Conservation (phyloP, 2,113 vertebrate genomes). For the Sphyrna mokarran region DNA sequence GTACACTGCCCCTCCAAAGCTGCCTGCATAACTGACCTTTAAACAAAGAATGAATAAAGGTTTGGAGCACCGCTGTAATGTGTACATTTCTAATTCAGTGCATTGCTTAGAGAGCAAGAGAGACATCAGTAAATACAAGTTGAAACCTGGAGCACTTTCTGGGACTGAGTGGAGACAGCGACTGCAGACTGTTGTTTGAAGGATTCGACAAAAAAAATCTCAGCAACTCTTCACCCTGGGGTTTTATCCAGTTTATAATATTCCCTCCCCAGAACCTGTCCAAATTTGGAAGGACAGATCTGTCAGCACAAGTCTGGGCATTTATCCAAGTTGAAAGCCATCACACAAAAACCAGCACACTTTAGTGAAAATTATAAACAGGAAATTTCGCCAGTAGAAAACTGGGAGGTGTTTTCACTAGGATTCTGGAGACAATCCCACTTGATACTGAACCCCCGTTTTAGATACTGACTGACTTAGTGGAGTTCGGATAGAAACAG, state of each 20-base stretch:
- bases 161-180: not conserved
- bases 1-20: not conserved
- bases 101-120: not conserved
- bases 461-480: no score
- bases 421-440: not conserved
- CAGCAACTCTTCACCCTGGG: not conserved
- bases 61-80: not conserved
- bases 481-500: not conserved
- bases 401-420: not conserved
- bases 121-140: not conserved
- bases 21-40: not conserved
- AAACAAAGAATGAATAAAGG: not conserved
- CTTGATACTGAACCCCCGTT: not conserved
- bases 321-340: not conserved
- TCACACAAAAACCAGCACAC: not conserved
- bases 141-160: not conserved
- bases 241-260: not conserved
- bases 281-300: not conserved
- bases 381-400: not conserved
- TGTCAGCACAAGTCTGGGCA: not conserved
- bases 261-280: not conserved
- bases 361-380: not conserved
- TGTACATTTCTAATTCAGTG: not conserved
- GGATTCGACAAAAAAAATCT: not conserved
- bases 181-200: not conserved